phyloP scores from a whole-genome alignment of 2,113 vertebrate species.

The Pelusios castaneus region DNA sequence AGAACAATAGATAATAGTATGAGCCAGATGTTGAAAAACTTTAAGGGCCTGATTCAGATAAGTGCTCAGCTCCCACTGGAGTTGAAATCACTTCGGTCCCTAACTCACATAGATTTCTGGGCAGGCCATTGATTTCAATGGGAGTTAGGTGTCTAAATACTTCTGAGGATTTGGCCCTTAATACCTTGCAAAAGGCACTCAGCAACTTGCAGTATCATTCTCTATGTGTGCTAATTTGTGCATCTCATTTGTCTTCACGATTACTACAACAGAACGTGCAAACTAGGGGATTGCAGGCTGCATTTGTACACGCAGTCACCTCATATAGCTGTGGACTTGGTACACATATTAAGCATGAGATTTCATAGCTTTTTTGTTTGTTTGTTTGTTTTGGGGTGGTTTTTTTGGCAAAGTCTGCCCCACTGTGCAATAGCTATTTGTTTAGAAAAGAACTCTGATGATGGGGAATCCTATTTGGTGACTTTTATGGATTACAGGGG shows the following conservation, averaged over 20 bases:
- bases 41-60: background rate
- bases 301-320: background rate
- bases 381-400: no score
- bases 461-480: background rate
- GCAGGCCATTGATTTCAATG: background rate
- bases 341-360: background rate
- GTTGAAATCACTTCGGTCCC: background rate
- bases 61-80: background rate
- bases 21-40: background rate
- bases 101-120: background rate
- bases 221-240: background rate
- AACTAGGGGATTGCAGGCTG: background rate
- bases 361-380: background rate
- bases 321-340: background rate
- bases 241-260: background rate
- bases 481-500: background rate
- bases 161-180: background rate
- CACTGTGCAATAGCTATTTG: background rate
- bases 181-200: rapidly evolving
- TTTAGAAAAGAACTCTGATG: background rate
- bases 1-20: rapidly evolving
- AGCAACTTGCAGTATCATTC: rapidly evolving
- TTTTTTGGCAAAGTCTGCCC: background rate
- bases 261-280: background rate
- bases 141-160: background rate